Evolutionary conservation across 2,797 vertebrate genomes (phyloP).

Genomic region (Notolabrus celidotus): DNA sequence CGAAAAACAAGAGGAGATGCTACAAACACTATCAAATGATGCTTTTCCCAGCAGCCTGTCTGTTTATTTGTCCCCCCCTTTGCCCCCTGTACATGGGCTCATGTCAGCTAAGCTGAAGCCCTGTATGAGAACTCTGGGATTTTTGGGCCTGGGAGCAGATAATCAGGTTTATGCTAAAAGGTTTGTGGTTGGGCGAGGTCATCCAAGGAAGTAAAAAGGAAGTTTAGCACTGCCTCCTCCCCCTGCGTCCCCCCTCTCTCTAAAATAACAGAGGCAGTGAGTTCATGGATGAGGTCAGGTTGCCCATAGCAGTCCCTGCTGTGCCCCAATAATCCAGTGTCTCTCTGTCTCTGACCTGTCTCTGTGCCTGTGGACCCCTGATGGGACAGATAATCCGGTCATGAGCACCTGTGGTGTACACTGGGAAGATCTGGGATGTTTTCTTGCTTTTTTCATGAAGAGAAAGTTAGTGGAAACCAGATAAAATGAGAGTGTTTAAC

Average conservation of each 20-base stretch:
- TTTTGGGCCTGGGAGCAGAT: conserved; percentile 62
- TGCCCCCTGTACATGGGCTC: conserved; percentile 30
- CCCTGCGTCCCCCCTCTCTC: conserved; percentile 38
- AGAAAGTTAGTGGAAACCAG: conserved; percentile 24
- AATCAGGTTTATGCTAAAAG: conserved; percentile 68
- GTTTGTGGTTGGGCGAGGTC: conserved; percentile 72
- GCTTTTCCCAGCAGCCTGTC: conserved; percentile 35
- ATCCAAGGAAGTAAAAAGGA: conserved; percentile 67
- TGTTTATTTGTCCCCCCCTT: conserved; percentile 36
- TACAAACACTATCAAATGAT: conserved; percentile 12
- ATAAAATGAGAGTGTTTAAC: conserved; percentile 2
- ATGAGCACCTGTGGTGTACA: conserved; percentile 70
- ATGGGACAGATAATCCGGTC: conserved; percentile 71
- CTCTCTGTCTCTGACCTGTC: conserved; percentile 75
- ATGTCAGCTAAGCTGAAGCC: conserved; percentile 55
- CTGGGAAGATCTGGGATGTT: conserved; percentile 59
- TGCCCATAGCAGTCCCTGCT: conserved; percentile 76
- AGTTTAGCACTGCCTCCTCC: conserved; percentile 51
- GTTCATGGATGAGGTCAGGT: conserved; percentile 81
- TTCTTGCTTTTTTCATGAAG: conserved; percentile 51
- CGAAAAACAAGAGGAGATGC: conserved; percentile 17
- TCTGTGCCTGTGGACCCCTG: conserved; percentile 68
- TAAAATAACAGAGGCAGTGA: conserved; percentile 81
- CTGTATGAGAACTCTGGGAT: conserved; percentile 48
- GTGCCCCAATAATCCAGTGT: conserved; percentile 79